Evolutionary conservation across 2,113 vertebrate species (phyloP).

Genomic region (Potamarius usumacintae): DNA sequence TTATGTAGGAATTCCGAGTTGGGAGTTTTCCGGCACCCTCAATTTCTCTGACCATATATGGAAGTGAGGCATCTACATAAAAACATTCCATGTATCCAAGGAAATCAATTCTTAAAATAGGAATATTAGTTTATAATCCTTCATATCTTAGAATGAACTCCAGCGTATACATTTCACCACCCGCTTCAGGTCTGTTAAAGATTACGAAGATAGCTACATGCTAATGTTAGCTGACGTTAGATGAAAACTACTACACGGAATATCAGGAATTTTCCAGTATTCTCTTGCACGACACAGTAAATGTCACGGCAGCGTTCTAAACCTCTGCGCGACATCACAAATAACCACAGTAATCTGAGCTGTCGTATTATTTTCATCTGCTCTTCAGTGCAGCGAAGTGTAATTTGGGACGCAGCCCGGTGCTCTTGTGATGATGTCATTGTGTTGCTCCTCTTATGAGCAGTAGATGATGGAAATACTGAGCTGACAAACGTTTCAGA

Average conservation of each 20-base stretch:
- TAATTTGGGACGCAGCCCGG: neutral
- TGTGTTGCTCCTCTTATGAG: neutral
- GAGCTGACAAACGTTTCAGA: neutral
- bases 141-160: neutral
- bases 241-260: neutral
- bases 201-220: neutral
- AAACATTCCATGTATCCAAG: neutral
- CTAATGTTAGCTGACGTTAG: neutral
- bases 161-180: neutral
- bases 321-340: neutral
- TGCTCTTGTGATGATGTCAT: constrained; percentile 4
- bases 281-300: neutral
- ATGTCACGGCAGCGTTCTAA: neutral
- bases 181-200: neutral
- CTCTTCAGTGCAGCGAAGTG: neutral
- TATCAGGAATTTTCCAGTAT: neutral
- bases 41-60: neutral
- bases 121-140: neutral
- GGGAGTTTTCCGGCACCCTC: neutral
- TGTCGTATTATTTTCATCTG: neutral
- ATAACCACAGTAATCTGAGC: neutral
- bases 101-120: neutral
- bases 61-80: neutral
- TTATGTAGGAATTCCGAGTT: neutral
- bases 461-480: neutral